Conservation (phyloP, 2,888 invertebrate genomes). For the Agrochola circellaris region DNA sequence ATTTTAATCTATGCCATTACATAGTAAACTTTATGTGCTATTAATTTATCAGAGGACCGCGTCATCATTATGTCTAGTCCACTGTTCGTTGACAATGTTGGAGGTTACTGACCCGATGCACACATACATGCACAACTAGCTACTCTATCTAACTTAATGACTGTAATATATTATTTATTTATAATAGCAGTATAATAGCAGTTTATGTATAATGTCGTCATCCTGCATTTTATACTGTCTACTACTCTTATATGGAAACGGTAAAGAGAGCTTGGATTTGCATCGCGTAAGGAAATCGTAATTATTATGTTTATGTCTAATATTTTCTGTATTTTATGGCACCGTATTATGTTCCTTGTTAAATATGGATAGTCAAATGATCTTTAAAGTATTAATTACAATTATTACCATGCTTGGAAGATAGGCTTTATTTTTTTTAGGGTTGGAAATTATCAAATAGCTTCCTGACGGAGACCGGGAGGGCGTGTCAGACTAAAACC, state of each 20-base stretch:
- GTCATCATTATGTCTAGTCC: conserved; percentile 52
- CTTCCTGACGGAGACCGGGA: no score
- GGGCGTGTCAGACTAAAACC: no score
- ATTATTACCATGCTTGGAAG: neutral
- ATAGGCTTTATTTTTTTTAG: no score
- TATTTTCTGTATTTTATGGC: conserved; percentile 14
- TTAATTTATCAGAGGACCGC: conserved; percentile 41
- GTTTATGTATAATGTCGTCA: no score
- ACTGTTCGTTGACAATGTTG: conserved; percentile 58
- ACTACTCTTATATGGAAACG: conserved; percentile 25
- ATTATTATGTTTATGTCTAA: neutral
- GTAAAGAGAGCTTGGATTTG: conserved; percentile 24
- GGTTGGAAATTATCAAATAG: no score
- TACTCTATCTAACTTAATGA: conserved; percentile 45
- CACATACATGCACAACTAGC: conserved; percentile 33
- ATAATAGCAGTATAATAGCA: conserved; percentile 25
- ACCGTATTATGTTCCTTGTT: neutral
- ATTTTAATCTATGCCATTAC: conserved; percentile 44
- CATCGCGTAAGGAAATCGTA: neutral
- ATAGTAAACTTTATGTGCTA: conserved; percentile 38
- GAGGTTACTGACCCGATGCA: conserved; percentile 53
- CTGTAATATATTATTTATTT: conserved; percentile 41
- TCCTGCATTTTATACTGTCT: conserved; percentile 24
- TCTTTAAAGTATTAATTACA: neutral
- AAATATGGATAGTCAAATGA: neutral